phyloP scores from a whole-genome alignment of 2,888 invertebrate species.

The Drosophila stalkeri region DNA sequence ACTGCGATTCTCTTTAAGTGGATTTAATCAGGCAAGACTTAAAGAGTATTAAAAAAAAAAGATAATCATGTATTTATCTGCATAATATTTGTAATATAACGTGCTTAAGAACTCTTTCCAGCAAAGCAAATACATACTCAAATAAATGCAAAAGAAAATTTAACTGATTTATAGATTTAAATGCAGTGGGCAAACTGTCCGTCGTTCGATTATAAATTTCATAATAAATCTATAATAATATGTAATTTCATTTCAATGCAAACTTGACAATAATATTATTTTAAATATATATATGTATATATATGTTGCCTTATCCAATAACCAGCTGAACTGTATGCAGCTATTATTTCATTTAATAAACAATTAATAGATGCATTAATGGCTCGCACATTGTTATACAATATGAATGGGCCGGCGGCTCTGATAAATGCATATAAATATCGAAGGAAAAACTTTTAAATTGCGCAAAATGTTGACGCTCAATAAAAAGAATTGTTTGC shows the following conservation, averaged over 20 bases:
- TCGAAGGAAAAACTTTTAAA: constrained; percentile 54
- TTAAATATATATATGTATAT: not conserved
- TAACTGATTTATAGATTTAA: not conserved
- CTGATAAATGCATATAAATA: constrained; percentile 36
- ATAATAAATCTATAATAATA: constrained; percentile 2
- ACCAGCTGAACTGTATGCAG: not conserved
- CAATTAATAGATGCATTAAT: constrained; percentile 17
- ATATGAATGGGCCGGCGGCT: constrained; percentile 6
- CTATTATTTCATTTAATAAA: constrained; percentile 21
- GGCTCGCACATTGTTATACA: constrained; percentile 29
- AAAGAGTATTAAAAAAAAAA: not conserved
- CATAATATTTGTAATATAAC: not conserved
- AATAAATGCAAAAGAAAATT: not conserved
- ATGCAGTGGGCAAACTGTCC: not conserved
- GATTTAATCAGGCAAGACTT: constrained; percentile 27
- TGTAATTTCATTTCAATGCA: constrained; percentile 8
- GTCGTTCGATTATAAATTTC: not conserved
- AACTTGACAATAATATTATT: constrained; percentile 1
- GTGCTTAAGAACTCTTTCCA: not conserved
- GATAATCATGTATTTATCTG: not conserved
- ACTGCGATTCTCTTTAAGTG: constrained; percentile 41
- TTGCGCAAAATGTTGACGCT: constrained; percentile 73
- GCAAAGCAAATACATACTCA: too few species aligned
- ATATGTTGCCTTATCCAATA: not conserved
- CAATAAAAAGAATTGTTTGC: constrained; percentile 43